Evolutionary conservation across 2,113 vertebrate genomes (phyloP).

Genomic region (Crotalus viridis): DNA sequence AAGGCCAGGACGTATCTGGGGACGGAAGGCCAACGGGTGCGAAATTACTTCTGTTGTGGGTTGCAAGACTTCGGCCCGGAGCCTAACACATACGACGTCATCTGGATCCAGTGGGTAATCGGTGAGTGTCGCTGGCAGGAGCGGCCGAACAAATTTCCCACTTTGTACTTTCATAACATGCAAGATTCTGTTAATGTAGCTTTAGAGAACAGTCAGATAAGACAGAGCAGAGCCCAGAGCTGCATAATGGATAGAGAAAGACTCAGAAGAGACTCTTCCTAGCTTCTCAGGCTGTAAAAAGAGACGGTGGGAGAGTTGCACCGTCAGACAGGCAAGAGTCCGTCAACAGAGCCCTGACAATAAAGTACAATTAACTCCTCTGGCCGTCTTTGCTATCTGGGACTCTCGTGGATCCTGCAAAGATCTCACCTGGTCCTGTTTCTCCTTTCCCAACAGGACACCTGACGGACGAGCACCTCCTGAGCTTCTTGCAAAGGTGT

Average conservation of each 20-base stretch:
- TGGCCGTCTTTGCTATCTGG: not conserved
- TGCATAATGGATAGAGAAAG: not conserved
- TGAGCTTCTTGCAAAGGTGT: conserved; percentile 86
- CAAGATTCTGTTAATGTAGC: not conserved
- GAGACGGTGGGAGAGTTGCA: not conserved
- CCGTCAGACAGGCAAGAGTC: not conserved
- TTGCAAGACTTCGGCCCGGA: conserved; percentile 92
- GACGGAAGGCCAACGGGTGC: conserved; percentile 83
- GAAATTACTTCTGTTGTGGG: conserved; percentile 87
- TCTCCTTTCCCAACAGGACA: conserved; percentile 74
- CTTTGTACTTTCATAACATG: not conserved
- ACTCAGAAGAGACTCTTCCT: not conserved
- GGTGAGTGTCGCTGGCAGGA: conserved; percentile 72
- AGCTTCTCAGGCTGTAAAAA: not conserved
- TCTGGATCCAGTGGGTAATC: conserved; percentile 99
- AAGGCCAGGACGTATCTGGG: conserved; percentile 88
- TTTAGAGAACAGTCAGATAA: not conserved
- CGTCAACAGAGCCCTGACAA: not conserved
- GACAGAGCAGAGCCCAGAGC: not conserved
- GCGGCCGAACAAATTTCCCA: not conserved
- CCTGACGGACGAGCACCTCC: conserved; percentile 88
- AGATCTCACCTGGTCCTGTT: not conserved
- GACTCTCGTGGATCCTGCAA: not conserved
- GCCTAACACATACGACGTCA: conserved; percentile 84
- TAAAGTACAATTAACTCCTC: not conserved